Evolutionary conservation across 2,888 invertebrate species (phyloP).

Genomic region (Troglohyphantes excavatus): DNA sequence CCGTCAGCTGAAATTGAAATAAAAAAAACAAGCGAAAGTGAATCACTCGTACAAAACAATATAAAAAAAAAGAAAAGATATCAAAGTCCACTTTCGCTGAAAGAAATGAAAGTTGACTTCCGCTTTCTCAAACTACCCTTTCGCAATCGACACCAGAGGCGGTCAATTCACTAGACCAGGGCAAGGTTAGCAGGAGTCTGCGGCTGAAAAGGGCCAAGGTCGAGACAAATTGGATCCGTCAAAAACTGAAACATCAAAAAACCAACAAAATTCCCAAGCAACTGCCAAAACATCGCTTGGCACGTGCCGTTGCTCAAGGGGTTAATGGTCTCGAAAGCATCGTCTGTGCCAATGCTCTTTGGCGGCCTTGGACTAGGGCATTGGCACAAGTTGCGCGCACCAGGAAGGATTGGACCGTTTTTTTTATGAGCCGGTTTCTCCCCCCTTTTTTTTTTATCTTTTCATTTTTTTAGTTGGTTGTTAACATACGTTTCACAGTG

Average conservation of each 20-base stretch:
- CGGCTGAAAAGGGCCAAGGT: constrained; percentile 66
- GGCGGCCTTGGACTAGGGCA: constrained; percentile 74
- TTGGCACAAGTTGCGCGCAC: constrained; percentile 64
- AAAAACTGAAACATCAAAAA: constrained; percentile 42
- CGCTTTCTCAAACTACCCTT: constrained; percentile 61
- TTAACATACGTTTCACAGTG: constrained; percentile 28
- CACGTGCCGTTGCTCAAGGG: constrained; percentile 71
- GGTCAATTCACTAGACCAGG: constrained; percentile 60
- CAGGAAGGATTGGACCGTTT: constrained; percentile 71
- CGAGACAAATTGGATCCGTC: constrained; percentile 39
- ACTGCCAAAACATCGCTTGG: constrained; percentile 39
- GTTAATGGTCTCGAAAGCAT: constrained; percentile 67
- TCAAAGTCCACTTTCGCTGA: constrained; percentile 34
- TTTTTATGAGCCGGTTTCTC: constrained; percentile 32
- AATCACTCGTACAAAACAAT: constrained; percentile 4
- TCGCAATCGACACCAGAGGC: constrained; percentile 65
- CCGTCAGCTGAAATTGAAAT: neutral
- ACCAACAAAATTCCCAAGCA: constrained; percentile 14
- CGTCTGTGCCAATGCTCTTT: constrained; percentile 26
- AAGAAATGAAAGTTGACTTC: constrained; percentile 53
- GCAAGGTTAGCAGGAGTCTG: constrained; percentile 63
- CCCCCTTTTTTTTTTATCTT: constrained; percentile 44
- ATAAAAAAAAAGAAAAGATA: constrained; percentile 23
- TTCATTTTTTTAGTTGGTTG: constrained; percentile 12
- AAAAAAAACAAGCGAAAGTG: constrained; percentile 26